A percentile compares a stretch with the other conserved stretches of the same genome.
Evolutionary conservation across 2,888 invertebrate species (phyloP).

Genomic region (Eueremaeus valkanovi): DNA sequence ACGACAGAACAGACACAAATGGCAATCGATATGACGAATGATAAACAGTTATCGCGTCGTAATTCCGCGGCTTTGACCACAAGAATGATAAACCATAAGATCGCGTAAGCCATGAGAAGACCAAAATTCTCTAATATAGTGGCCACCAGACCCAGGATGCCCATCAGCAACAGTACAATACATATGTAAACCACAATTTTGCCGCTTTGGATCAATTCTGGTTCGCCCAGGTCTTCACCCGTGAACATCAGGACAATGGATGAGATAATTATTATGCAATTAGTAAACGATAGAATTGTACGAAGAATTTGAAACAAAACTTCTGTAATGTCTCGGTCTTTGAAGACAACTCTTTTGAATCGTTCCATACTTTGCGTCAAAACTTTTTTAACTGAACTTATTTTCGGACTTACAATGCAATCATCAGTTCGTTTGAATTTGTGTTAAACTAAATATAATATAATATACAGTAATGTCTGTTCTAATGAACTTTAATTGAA

Average conservation of each 20-base stretch:
- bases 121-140: not conserved
- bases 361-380: not conserved
- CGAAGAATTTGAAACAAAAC: not conserved
- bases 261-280: not conserved
- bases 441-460: not conserved
- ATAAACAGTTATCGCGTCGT: conserved; percentile 10
- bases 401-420: not conserved
- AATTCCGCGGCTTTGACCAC: conserved; percentile 17
- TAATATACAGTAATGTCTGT: not conserved
- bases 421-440: not conserved
- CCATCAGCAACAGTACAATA: not conserved
- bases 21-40: not conserved
- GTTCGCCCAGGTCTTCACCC: conserved; percentile 19
- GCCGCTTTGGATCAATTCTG: not conserved
- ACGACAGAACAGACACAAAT: not conserved
- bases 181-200: not conserved
- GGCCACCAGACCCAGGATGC: not conserved
- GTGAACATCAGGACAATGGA: conserved; percentile 19
- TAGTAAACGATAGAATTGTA: not conserved
- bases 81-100: not conserved
- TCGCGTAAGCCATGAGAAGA: not conserved
- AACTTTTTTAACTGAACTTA: not conserved
- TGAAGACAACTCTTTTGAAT: not conserved
- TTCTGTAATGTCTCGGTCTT: not conserved
- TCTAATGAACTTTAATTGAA: not conserved